Conservation (phyloP, 2,113 vertebrate genomes). For the Apus apus region DNA sequence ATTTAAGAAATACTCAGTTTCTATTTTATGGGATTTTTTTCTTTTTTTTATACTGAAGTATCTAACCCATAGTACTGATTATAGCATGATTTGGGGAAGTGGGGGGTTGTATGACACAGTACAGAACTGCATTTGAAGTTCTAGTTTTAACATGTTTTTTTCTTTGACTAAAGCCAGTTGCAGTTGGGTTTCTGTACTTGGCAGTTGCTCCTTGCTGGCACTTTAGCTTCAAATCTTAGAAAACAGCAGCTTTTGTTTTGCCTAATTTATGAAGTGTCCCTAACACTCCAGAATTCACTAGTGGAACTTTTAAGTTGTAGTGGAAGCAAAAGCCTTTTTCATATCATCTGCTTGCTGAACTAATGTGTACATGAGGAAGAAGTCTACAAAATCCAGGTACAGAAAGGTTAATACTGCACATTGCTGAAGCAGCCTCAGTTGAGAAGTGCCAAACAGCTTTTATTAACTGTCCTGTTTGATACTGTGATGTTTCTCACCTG, state of each 20-base stretch:
- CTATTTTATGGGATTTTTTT: background rate
- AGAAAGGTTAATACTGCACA: background rate
- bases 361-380: background rate
- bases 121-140: background rate
- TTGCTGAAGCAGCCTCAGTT: background rate
- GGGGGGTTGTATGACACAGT: background rate
- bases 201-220: background rate
- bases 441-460: background rate
- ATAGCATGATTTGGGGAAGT: background rate
- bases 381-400: background rate
- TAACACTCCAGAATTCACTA: background rate
- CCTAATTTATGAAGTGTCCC: background rate
- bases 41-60: background rate
- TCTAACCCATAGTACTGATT: background rate
- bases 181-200: background rate
- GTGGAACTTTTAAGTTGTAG: background rate
- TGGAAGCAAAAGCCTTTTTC: background rate
- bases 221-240: background rate
- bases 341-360: background rate
- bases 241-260: slow-evolving; percentile 5
- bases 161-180: background rate
- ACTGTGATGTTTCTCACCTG: background rate
- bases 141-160: background rate
- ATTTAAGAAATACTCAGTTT: background rate
- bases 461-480: background rate